These are phyloP conservation scores for Ochropleura plecta DNA, from an alignment of 2,888 invertebrate genomes.

Conservation along the genomic window DNA sequence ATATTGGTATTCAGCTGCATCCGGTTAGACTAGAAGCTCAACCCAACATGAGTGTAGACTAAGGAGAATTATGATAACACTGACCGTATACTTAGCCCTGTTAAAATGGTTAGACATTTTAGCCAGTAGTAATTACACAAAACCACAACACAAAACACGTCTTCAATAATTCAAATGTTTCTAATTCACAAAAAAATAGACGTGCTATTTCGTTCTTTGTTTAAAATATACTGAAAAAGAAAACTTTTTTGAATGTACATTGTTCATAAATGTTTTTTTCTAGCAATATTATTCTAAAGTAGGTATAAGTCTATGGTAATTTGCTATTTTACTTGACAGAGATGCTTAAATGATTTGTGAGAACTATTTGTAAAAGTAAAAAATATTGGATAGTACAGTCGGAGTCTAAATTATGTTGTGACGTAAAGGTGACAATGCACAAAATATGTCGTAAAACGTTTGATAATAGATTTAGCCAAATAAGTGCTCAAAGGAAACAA, in stretches of 20 bases:
- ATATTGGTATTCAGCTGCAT: not conserved
- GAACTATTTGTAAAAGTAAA: slow-evolving; percentile 25
- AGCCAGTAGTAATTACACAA: slow-evolving; percentile 28
- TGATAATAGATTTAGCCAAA: too few relatives aligned
- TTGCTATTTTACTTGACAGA: slow-evolving; percentile 22
- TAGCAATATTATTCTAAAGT: not conserved
- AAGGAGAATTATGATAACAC: not conserved
- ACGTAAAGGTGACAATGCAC: not conserved
- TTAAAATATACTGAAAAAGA: slow-evolving; percentile 23
- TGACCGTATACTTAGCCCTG: slow-evolving; percentile 34
- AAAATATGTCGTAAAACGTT: too few relatives aligned
- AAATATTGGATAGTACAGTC: not conserved
- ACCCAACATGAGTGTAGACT: not conserved
- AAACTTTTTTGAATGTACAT: too few relatives aligned
- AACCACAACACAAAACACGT: not conserved
- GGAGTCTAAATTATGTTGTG: not conserved
- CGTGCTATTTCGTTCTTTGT: slow-evolving; percentile 12
- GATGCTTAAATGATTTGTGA: slow-evolving; percentile 37
- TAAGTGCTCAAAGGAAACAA: too few relatives aligned
- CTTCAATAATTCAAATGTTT: not conserved
- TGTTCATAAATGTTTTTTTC: not conserved
- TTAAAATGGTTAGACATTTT: slow-evolving; percentile 24
- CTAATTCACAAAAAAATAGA: not conserved
- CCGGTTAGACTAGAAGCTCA: not conserved
- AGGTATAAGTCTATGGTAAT: slow-evolving; percentile 37